A percentile compares a stretch with the other conserved stretches of the same genome.
These are phyloP conservation scores for Apodemia zela DNA, from an alignment of 2,888 invertebrate species.

Conservation along the genomic window DNA sequence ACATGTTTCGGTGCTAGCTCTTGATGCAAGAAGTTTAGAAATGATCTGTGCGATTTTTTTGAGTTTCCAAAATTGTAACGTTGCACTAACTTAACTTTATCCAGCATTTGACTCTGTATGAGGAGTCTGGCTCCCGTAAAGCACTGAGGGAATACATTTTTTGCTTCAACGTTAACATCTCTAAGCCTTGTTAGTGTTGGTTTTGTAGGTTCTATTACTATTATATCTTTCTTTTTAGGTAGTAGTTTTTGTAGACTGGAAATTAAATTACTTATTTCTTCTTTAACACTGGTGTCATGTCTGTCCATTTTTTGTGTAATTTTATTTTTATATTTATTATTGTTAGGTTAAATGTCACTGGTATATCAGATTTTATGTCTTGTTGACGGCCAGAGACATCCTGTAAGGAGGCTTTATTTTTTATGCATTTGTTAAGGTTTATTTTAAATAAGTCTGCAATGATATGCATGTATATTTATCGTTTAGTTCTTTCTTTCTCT, in stretches of 20 bases:
- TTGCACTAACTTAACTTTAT: slow-evolving; percentile 63
- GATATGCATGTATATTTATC: background rate
- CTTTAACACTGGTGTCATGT: slow-evolving; percentile 60
- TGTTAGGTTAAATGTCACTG: slow-evolving; percentile 65
- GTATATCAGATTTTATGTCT: slow-evolving; percentile 57
- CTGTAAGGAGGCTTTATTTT: background rate
- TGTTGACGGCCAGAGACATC: slow-evolving; percentile 18
- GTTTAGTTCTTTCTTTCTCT: too few relatives aligned
- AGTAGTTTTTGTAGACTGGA: slow-evolving; percentile 57
- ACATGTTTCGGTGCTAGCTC: slow-evolving; percentile 54
- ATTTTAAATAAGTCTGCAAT: background rate
- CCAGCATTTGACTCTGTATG: slow-evolving; percentile 56
- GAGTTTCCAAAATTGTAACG: slow-evolving; percentile 65
- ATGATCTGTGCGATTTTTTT: slow-evolving; percentile 58
- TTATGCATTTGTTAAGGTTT: background rate
- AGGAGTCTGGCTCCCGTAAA: slow-evolving; percentile 64
- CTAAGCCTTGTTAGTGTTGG: slow-evolving; percentile 48
- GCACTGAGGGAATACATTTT: slow-evolving; percentile 65
- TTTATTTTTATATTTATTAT: slow-evolving; percentile 38
- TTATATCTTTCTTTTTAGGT: slow-evolving; percentile 61
- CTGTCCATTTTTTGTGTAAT: slow-evolving; percentile 53
- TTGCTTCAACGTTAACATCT: slow-evolving; percentile 65
- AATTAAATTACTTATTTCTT: slow-evolving; percentile 62
- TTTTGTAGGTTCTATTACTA: slow-evolving; percentile 46
- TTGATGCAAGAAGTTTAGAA: slow-evolving; percentile 57